Evolutionary conservation across 1,140 invertebrate genomes (phyloP), one percentile per base, ranked within the genome.

Genomic region (Steinernema khuongi): DNA sequence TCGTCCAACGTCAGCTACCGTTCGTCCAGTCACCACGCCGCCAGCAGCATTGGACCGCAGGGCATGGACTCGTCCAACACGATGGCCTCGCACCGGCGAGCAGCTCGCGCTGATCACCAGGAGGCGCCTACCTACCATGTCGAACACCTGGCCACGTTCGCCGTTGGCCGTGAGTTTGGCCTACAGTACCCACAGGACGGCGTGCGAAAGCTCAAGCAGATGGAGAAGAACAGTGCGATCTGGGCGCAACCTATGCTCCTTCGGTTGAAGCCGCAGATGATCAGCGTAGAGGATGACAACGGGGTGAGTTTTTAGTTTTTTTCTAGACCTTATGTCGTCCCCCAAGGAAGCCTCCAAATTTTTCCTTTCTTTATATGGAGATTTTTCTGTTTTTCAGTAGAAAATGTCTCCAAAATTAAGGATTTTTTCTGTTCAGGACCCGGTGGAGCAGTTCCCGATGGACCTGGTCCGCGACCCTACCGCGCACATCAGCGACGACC

Each of bases 161-260:
- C 93, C 0, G 93, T 97, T 33, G 86, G 87, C 17, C 74, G 82
- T 32, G 85, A 85, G 78, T 85, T 86, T 79, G 87, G 86, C 14
- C 70, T 84, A 4, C 82, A 85, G 69, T 81, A 80, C 26, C 85
- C 86, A 2, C 83, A 87, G 32, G 95, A 98, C 88, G 96, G 96
- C n/a, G 94, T 99, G 90, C 88, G 94, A 26, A 89, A 94, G 41
- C 89, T 99, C 60, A 88, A 96, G 28, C 93, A 96, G 86, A 90
- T 99, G 87, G 96, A 98, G 88, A 96, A 96, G 87, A 93, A 93
- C 31, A 96, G 93, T 81, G 94, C 94, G 79, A 97, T 99, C 85
- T 99, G 95, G 95, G 97, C 94, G 33, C 96, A 98, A 87, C 95
- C 96, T 85, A 96, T 97, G 93, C 90, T 94, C 81, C 87, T 97